Evolutionary conservation across 2,888 invertebrate species (phyloP).

Genomic region (Pollenia angustigena): DNA sequence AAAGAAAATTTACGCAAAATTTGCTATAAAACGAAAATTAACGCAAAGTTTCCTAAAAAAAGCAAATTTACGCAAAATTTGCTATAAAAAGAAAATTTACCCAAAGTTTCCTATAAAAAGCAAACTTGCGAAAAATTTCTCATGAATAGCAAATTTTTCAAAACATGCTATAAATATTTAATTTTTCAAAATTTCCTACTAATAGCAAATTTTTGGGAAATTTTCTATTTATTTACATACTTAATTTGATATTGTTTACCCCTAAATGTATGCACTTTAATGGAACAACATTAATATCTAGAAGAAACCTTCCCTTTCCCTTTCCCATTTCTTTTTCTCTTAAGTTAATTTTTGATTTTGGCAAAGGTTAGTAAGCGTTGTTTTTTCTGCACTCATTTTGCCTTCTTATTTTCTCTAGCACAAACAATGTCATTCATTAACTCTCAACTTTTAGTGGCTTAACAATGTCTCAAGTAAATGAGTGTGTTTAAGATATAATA

Average conservation of each 20-base stretch:
- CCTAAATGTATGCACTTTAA: neutral
- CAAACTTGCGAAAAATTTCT: too few relatives aligned
- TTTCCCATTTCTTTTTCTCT: neutral
- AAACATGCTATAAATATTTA: neutral
- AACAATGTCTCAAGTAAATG: conserved; percentile 12
- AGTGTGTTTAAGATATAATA: neutral
- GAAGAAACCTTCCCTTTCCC: neutral
- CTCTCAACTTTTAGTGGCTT: conserved; percentile 6
- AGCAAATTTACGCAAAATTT: too few relatives aligned
- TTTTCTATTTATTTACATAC: too few relatives aligned
- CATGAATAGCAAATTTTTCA: too few relatives aligned
- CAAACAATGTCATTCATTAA: neutral
- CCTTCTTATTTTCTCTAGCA: neutral
- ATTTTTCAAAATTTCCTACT: too few relatives aligned
- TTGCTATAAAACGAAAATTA: too few relatives aligned
- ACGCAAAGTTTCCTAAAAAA: too few relatives aligned
- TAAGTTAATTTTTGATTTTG: conserved; percentile 26
- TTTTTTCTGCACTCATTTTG: neutral
- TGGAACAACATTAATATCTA: neutral
- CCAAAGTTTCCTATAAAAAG: too few relatives aligned
- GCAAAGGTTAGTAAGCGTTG: conserved; percentile 18
- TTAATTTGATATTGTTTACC: too few relatives aligned
- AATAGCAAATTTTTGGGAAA: too few relatives aligned
- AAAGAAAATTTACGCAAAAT: neutral
- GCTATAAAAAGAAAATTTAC: too few relatives aligned